Percentiles rank a stretch among this genome's conserved stretches.
Evolutionary conservation across 2,113 vertebrate genomes (phyloP).

Genomic region (human): GRCh38 chr5:131788001-131788500

Average conservation of each 20-base stretch:
- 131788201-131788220: constrained; percentile 6
- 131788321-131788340: not conserved
- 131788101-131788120: not conserved
- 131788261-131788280: not conserved
- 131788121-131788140: not conserved
- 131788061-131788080: not conserved
- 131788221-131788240: not conserved
- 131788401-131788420: no score
- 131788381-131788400: not conserved
- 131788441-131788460: no score
- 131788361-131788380: constrained; percentile 19
- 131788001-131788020: not conserved
- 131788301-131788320: not conserved
- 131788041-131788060: not conserved
- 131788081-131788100: not conserved
- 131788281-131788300: not conserved
- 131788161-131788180: not conserved
- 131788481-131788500: no score
- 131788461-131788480: no score
- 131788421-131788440: no score
- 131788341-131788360: not conserved
- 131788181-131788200: not conserved
- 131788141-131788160: not conserved
- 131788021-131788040: not conserved
- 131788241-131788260: not conserved